These are phyloP conservation scores for Trissolcus basalis DNA, from an alignment of 1,140 invertebrate genomes.

Conservation along the genomic window DNA sequence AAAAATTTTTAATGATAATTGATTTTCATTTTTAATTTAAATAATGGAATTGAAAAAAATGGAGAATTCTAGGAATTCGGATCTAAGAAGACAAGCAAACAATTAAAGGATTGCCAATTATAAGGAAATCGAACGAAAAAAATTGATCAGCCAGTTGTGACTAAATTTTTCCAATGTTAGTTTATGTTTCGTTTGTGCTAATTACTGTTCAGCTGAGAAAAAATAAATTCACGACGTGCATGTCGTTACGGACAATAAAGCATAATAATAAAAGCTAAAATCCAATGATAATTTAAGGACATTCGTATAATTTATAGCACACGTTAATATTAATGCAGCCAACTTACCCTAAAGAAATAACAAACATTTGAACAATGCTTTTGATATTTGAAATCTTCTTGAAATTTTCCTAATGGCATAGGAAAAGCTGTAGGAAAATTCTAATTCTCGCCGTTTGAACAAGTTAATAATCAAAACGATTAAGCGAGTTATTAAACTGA, in stretches of 20 bases:
- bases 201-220: conserved; percentile 16
- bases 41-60: too few relatives aligned
- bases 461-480: too few relatives aligned
- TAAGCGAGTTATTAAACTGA: too few relatives aligned
- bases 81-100: too few relatives aligned
- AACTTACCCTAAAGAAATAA: conserved; percentile 21
- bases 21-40: too few relatives aligned
- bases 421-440: too few relatives aligned
- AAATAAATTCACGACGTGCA: conserved; percentile 33
- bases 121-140: conserved; percentile 2
- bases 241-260: conserved; percentile 42
- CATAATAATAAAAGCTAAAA: conserved; percentile 49
- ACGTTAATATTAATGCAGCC: conserved; percentile 34
- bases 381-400: not conserved
- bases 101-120: not conserved
- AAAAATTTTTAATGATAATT: too few relatives aligned
- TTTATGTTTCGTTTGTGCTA: conserved; percentile 13
- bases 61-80: too few relatives aligned
- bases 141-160: conserved; percentile 21
- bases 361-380: conserved; percentile 8
- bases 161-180: conserved; percentile 17
- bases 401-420: too few relatives aligned
- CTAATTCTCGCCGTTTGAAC: too few relatives aligned
- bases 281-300: conserved; percentile 31
- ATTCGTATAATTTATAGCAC: conserved; percentile 49